These are phyloP conservation scores for Oenanthe melanoleuca DNA, from an alignment of 2,113 vertebrate species.

Conservation along the genomic window DNA sequence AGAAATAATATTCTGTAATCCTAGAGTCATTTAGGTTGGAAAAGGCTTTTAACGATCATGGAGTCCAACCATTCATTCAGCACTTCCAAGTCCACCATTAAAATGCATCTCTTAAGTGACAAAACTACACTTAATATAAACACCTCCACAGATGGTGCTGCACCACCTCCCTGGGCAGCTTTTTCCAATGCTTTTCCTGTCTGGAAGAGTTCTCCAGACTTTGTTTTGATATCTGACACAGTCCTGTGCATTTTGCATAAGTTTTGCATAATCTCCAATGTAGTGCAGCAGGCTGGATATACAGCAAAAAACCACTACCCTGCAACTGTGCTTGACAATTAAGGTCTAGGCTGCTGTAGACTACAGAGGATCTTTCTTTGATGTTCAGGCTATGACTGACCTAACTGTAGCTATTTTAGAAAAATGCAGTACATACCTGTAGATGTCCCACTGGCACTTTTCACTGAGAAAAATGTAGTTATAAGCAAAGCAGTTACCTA, in stretches of 20 bases:
- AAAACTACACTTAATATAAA: not conserved
- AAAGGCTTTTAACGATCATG: not conserved
- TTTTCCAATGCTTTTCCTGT: not conserved
- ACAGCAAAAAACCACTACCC: not conserved
- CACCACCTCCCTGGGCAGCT: not conserved
- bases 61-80: not conserved
- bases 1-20: not conserved
- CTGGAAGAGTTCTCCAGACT: not conserved
- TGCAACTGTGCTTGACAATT: not conserved
- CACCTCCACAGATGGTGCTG: not conserved
- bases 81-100: not conserved
- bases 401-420: not conserved
- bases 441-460: not conserved
- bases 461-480: not conserved
- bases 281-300: not conserved
- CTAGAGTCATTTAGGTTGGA: not conserved
- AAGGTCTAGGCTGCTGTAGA: not conserved
- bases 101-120: not conserved
- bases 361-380: not conserved
- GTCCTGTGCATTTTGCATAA: not conserved
- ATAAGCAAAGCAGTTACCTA: not conserved
- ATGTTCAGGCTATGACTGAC: not conserved
- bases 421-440: not conserved
- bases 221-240: not conserved
- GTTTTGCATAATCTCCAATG: not conserved